Base-by-base conservation (phyloP, 2,888 invertebrate genomes). In the Eugnorisma glareosa region DNA sequence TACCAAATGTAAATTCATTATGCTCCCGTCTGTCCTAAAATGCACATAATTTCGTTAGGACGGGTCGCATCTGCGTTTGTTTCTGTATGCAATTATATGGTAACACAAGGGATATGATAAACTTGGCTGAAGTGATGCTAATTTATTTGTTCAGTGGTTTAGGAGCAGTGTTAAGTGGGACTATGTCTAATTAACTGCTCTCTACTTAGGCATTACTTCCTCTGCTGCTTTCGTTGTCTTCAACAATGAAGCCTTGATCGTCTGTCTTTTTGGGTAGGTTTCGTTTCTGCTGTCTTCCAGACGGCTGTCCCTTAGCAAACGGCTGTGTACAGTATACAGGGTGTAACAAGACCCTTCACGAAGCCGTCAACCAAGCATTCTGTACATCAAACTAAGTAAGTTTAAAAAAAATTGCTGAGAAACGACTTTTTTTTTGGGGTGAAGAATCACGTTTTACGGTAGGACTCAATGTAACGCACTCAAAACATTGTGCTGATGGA, bases 31-130 rank as follows among this genome's bases (percentile, higher is more conserved):
- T n/a, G 69, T 66, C 40, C 45, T 66, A 68, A 68, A 75, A 71
- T 68, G 74, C 68, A 75, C 71, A 79, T 82, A 68, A 84, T 68
- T 83, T 71, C 40, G 74, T 64, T 45, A 13, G 67, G 13, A 51
- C 66, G 28, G 54, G 57, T 37, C 66, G 1, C 79, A 45, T 79
- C 67, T 83, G 69, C 40, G 54, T 24, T 24, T 48, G 24, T 69
- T 69, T 21, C n/a, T 3, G 28, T 31, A 2, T 54, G 37, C 37
- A 28, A 64, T 43, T 40, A 51, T 31, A 8, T 8, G 15, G 10
- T 54, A 15, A 45, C 43, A 68, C 31, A 35, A 13, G 21, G 45
- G 48, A 21, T n/a, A n/a, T 35, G 18, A 18, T 75, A n/a, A 74
- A 67, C 37, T 63, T 15, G 3, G 10, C 45, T 51, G 24, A 31